A percentile compares a stretch with the other conserved stretches of the same genome.
Conservation (phyloP, 2,113 vertebrate species). For the Mastomys coucha region DNA sequence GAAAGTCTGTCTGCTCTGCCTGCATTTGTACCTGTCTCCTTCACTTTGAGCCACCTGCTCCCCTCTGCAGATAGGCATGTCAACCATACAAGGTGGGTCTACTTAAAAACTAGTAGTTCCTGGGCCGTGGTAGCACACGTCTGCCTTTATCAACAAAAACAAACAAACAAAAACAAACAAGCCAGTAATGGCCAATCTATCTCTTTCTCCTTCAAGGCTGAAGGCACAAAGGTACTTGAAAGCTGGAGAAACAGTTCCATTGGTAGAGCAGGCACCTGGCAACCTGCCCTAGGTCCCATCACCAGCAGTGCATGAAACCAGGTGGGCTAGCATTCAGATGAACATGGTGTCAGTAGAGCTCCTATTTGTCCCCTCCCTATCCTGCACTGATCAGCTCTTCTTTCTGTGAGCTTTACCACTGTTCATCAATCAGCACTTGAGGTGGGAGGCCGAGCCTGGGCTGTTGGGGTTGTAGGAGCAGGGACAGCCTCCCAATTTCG, state of each 20-base stretch:
- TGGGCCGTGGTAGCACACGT: not conserved
- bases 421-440: not conserved
- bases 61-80: not conserved
- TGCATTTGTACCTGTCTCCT: not conserved
- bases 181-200: not conserved
- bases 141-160: not conserved
- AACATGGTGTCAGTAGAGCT: not conserved
- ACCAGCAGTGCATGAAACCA: not conserved
- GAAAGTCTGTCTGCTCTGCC: not conserved
- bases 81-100: not conserved
- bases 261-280: not conserved
- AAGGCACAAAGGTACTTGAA: not conserved
- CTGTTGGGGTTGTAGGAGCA: not conserved
- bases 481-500: rapidly evolving
- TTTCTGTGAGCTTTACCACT: not conserved
- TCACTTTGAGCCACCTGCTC: not conserved
- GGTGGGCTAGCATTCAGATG: no score
- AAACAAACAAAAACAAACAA: not conserved
- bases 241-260: no score
- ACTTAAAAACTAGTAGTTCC: not conserved
- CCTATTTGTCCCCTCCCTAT: no score
- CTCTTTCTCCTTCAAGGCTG: not conserved
- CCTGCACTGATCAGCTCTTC: not conserved
- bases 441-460: not conserved
- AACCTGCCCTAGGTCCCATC: not conserved